A percentile compares a stretch with the other conserved stretches of the same genome.
phyloP scores from a whole-genome alignment of 2,888 invertebrate genomes.

The Nomada flava region DNA sequence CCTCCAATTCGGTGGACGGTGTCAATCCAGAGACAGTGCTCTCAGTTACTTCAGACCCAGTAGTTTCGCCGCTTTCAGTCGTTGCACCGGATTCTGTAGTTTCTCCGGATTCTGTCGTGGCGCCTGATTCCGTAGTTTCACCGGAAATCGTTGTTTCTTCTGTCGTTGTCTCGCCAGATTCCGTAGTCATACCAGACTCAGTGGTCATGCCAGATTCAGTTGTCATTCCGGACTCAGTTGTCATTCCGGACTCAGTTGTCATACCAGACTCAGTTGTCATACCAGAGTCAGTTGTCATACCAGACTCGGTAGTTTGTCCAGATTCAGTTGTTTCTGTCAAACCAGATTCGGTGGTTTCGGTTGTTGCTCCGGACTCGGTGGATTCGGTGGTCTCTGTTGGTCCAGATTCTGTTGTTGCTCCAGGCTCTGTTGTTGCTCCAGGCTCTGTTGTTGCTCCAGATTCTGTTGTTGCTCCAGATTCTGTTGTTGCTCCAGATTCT shows the following conservation, averaged over 20 bases:
- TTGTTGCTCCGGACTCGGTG: slow-evolving; percentile 64
- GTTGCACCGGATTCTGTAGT: slow-evolving; percentile 63
- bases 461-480: slow-evolving; percentile 60
- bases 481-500: slow-evolving; percentile 56
- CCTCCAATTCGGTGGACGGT: slow-evolving; percentile 58
- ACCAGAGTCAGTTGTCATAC: slow-evolving; percentile 65
- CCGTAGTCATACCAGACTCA: slow-evolving; percentile 60
- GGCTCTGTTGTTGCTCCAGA: slow-evolving; percentile 66
- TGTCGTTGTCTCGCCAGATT: slow-evolving; percentile 63
- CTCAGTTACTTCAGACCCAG: slow-evolving; percentile 56
- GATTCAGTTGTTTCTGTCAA: slow-evolving; percentile 62
- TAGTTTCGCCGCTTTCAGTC: slow-evolving; percentile 59
- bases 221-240: slow-evolving; percentile 63
- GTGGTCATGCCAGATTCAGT: slow-evolving; percentile 63
- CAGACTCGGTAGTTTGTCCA: slow-evolving; percentile 49
- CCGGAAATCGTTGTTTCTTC: slow-evolving; percentile 59
- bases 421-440: slow-evolving; percentile 58
- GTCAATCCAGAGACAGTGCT: slow-evolving; percentile 66
- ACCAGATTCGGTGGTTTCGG: slow-evolving; percentile 47
- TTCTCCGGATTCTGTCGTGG: slow-evolving; percentile 61
- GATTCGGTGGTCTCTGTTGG: slow-evolving; percentile 46
- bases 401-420: slow-evolving; percentile 39
- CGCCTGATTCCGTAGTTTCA: slow-evolving; percentile 66
- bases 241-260: slow-evolving; percentile 65
- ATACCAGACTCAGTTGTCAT: slow-evolving; percentile 61